Evolutionary conservation across 2,888 invertebrate species (phyloP).

Genomic region (Sturmia bella): DNA sequence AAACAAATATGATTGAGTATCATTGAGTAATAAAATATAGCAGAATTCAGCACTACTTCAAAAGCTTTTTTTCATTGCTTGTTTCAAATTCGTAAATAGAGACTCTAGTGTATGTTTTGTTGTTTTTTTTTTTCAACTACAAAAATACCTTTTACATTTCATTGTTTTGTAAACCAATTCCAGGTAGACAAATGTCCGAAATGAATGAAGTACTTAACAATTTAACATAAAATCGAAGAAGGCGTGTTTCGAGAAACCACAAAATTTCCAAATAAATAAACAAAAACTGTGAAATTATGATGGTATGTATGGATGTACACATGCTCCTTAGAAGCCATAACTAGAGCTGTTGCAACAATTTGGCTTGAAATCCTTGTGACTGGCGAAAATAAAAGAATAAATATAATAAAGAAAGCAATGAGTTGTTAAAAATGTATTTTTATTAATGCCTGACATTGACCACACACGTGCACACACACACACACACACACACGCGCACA

Average conservation of each 20-base stretch:
- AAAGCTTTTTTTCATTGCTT: too few species aligned
- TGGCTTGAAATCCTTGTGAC: constrained; percentile 15
- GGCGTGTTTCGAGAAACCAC: constrained; percentile 52
- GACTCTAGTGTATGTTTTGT: neutral
- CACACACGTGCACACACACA: too few species aligned
- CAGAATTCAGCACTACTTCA: too few species aligned
- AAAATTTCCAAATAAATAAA: constrained; percentile 28
- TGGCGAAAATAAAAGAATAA: neutral
- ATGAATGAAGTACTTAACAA: neutral
- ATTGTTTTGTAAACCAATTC: constrained; percentile 23
- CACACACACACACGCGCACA: too few species aligned
- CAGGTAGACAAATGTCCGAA: constrained; percentile 30
- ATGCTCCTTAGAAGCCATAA: constrained; percentile 53
- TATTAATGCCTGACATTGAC: constrained; percentile 44
- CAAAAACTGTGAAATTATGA: neutral
- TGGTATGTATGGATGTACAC: constrained; percentile 51
- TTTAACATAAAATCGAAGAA: constrained; percentile 19
- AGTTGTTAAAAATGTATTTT: constrained; percentile 50
- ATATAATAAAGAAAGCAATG: constrained; percentile 42
- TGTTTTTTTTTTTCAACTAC: neutral
- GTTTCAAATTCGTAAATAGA: neutral
- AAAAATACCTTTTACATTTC: neutral
- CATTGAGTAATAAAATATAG: too few species aligned
- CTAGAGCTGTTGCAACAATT: constrained; percentile 59
- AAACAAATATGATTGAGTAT: too few species aligned